A percentile compares a stretch with the other conserved stretches of the same genome.
Evolutionary conservation across 2,888 invertebrate species (phyloP).

Genomic region (Tortrix viridana): DNA sequence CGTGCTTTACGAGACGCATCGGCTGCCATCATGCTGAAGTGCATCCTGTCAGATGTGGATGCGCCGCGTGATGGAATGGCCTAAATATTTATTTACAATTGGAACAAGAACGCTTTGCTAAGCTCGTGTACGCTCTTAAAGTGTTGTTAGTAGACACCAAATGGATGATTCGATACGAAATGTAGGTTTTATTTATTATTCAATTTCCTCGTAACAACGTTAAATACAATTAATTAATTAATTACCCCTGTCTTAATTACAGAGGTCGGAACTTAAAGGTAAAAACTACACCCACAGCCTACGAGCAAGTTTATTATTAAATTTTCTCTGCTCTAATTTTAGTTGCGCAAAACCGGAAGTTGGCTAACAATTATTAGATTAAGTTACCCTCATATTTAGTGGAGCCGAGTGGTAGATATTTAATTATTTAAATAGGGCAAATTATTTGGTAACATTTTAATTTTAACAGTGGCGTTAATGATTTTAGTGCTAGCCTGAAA

Average conservation of each 20-base stretch:
- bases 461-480: too few relatives aligned
- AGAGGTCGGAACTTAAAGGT: too few relatives aligned
- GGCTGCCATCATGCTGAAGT: constrained; percentile 27
- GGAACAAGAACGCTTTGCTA: background rate
- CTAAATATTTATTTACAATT: constrained; percentile 30
- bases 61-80: constrained; percentile 13
- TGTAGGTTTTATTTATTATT: too few relatives aligned
- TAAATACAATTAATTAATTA: too few relatives aligned
- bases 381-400: constrained; percentile 19
- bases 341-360: constrained; percentile 7
- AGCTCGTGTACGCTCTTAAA: too few relatives aligned
- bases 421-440: constrained; percentile 19
- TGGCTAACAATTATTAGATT: constrained; percentile 27
- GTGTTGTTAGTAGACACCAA: too few relatives aligned
- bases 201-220: too few relatives aligned
- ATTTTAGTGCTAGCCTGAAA: background rate
- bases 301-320: background rate
- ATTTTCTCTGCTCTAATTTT: constrained; percentile 9
- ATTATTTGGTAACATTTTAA: constrained; percentile 5
- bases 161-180: too few relatives aligned
- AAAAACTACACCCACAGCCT: too few relatives aligned
- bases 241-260: too few relatives aligned
- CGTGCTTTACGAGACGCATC: constrained; percentile 15
- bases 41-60: constrained; percentile 22
- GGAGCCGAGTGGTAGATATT: constrained; percentile 2